Conservation (phyloP, 2,888 invertebrate species). For the Clanis bilineata region DNA sequence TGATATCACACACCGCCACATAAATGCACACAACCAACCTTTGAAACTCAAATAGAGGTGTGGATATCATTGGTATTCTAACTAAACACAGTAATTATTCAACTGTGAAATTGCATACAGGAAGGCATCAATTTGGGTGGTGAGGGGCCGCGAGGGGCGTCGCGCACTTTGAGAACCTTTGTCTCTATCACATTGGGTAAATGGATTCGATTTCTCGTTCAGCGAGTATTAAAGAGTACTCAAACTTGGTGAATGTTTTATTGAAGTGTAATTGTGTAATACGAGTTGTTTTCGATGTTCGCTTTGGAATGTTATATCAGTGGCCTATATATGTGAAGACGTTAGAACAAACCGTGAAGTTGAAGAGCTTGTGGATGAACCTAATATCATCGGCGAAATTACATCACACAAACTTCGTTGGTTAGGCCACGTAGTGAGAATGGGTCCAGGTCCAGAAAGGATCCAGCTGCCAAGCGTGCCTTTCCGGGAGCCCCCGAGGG, state of each 20-base stretch:
- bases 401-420: no score
- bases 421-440: no score
- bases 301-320: neutral
- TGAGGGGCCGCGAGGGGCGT: neutral
- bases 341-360: no score
- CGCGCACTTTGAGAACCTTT: neutral
- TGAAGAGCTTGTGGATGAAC: no score
- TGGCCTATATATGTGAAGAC: neutral
- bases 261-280: neutral
- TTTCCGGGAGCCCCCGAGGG: no score
- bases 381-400: no score
- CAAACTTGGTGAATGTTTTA: neutral
- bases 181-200: slow-evolving; percentile 4
- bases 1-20: no score
- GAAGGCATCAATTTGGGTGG: neutral
- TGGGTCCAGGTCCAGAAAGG: no score
- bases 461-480: no score
- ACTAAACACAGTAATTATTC: neutral
- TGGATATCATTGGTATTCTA: neutral
- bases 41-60: no score
- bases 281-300: neutral
- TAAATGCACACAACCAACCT: no score
- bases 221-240: neutral
- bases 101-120: slow-evolving; percentile 1
- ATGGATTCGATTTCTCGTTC: slow-evolving; percentile 7